These are phyloP conservation scores for Hyles vespertilio DNA, from an alignment of 1,140 invertebrate genomes.

Conservation along the genomic window DNA sequence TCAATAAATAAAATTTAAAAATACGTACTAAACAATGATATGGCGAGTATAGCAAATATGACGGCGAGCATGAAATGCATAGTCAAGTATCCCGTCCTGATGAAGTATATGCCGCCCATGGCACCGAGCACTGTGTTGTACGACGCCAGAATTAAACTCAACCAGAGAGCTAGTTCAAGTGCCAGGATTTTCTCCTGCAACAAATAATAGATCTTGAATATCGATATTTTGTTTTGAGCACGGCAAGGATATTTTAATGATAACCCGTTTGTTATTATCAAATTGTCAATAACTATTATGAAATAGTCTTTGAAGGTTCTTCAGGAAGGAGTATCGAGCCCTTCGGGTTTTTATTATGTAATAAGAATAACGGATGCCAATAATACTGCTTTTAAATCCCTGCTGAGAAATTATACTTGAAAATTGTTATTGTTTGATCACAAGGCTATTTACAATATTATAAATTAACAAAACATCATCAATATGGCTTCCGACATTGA, in stretches of 20 bases:
- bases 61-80: conserved; percentile 37
- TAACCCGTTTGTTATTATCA: too few relatives aligned
- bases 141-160: conserved; percentile 29
- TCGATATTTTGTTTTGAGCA: background rate
- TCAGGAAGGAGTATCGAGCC: too few relatives aligned
- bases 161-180: conserved; percentile 29
- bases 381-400: too few relatives aligned
- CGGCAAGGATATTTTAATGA: background rate
- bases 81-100: conserved; percentile 28
- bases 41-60: conserved; percentile 29
- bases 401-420: too few relatives aligned
- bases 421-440: too few relatives aligned
- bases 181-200: conserved; percentile 31
- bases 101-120: conserved; percentile 33
- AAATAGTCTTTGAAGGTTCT: too few relatives aligned
- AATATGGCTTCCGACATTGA: too few relatives aligned
- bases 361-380: too few relatives aligned
- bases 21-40: conserved; percentile 38
- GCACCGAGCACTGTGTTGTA: conserved; percentile 35
- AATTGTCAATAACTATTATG: too few relatives aligned
- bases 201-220: background rate
- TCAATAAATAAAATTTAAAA: background rate
- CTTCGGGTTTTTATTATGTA: too few relatives aligned
- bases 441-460: too few relatives aligned
- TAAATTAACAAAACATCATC: too few relatives aligned